Evolutionary conservation across 2,888 invertebrate genomes (phyloP).

Genomic region (Neoascia interrupta): DNA sequence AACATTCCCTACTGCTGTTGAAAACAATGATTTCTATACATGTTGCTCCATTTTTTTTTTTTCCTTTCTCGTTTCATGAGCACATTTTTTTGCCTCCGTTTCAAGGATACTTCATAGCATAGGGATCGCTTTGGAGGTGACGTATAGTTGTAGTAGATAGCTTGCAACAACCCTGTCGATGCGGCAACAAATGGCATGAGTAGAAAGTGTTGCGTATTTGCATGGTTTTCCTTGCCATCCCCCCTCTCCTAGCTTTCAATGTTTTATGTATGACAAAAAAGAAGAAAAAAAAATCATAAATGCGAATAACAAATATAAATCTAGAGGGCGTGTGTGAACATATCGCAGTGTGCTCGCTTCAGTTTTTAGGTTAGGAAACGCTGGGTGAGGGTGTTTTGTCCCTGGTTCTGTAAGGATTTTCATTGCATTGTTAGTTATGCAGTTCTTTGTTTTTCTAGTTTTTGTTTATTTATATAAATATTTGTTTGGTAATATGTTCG

Average conservation of each 20-base stretch:
- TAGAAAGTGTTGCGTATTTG: constrained; percentile 53
- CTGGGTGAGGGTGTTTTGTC: constrained; percentile 25
- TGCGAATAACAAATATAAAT: constrained; percentile 46
- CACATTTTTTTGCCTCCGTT: constrained; percentile 20
- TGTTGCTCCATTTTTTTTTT: constrained; percentile 2
- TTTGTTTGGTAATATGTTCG: constrained; percentile 27
- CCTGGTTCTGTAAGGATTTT: constrained; percentile 31
- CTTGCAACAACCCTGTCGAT: constrained; percentile 26
- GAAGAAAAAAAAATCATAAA: constrained; percentile 10
- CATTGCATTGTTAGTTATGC: constrained; percentile 35
- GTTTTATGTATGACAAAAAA: constrained; percentile 48
- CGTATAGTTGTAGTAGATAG: constrained; percentile 17
- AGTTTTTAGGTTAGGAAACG: constrained; percentile 28
- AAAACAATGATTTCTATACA: constrained; percentile 47
- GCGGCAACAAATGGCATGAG: constrained; percentile 53
- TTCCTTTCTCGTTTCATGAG: constrained; percentile 11
- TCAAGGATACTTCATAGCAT: constrained; percentile 42
- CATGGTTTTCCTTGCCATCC: constrained; percentile 10
- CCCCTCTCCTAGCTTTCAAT: background rate
- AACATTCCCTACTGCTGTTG: constrained; percentile 20
- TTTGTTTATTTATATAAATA: constrained; percentile 36
- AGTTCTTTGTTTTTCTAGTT: constrained; percentile 1
- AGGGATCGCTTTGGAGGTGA: constrained; percentile 44
- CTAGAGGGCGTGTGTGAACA: constrained; percentile 28
- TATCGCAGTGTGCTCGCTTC: constrained; percentile 4